Percentiles rank a stretch among this genome's conserved stretches.
Evolutionary conservation across 2,113 vertebrate genomes (phyloP).

Genomic region (Eolophus roseicapilla): DNA sequence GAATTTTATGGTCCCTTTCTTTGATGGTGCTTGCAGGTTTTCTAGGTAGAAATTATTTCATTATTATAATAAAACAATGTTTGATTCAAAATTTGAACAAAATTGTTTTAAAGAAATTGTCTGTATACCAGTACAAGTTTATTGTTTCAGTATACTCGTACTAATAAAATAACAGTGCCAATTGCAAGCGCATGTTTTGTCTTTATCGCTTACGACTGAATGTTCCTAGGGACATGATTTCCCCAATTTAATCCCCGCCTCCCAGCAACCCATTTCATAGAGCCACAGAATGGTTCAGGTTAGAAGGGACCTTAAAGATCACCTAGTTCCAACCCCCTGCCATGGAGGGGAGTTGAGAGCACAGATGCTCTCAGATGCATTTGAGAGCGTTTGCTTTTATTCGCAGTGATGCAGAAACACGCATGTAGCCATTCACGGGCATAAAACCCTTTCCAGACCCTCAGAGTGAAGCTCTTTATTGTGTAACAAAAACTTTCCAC

Average conservation of each 20-base stretch:
- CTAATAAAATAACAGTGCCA: slow-evolving; percentile 98
- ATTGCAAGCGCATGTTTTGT: slow-evolving; percentile 71
- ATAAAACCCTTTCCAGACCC: background rate
- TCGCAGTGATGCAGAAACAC: accelerated
- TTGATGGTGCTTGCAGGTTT: slow-evolving; percentile 99
- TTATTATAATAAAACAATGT: slow-evolving; percentile 96
- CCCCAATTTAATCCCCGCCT: accelerated
- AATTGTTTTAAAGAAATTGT: slow-evolving; percentile 97
- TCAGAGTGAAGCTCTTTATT: slow-evolving; percentile 4
- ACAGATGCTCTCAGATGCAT: background rate
- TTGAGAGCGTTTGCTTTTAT: background rate
- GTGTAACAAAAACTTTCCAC: background rate
- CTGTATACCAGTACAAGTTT: slow-evolving; percentile 95
- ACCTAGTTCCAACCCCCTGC: background rate
- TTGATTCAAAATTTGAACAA: slow-evolving; percentile 97
- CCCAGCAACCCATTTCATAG: background rate
- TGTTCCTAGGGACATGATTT: background rate
- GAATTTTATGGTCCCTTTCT: slow-evolving; percentile 97
- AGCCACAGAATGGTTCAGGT: background rate
- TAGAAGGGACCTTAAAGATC: background rate
- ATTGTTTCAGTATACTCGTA: slow-evolving; percentile 89
- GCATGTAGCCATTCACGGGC: accelerated
- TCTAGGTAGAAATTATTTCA: slow-evolving; percentile 97
- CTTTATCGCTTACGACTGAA: background rate
- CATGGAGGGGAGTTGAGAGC: background rate